Conservation (phyloP, 2,888 invertebrate genomes). For the Odontocerum albicorne region DNA sequence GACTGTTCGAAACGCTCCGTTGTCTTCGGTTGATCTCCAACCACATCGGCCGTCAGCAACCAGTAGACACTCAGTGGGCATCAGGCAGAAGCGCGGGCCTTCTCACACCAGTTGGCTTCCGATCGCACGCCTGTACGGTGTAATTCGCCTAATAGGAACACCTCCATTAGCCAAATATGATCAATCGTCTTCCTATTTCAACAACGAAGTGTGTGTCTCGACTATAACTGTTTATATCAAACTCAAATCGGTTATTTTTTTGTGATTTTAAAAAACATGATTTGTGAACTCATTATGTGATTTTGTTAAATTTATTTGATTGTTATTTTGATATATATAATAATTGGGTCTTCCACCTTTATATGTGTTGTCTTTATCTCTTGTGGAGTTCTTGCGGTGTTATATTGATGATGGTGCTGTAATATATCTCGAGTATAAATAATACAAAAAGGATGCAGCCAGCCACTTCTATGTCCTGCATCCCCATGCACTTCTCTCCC, state of each 20-base stretch:
- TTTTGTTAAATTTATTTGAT: too few relatives aligned
- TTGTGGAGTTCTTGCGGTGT: too few relatives aligned
- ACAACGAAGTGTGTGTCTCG: neutral
- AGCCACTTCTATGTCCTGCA: constrained; percentile 55
- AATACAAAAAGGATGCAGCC: constrained; percentile 25
- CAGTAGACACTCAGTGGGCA: too few relatives aligned
- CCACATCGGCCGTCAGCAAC: neutral
- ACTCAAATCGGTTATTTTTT: too few relatives aligned
- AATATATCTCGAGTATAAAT: neutral
- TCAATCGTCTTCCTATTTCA: neutral
- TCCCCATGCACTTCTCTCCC: constrained; percentile 53
- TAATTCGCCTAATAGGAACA: neutral
- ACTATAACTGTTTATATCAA: neutral
- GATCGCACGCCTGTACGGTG: constrained; percentile 6
- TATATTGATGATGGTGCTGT: neutral
- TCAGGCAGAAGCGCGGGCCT: too few relatives aligned
- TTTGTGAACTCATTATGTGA: too few relatives aligned
- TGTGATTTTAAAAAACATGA: too few relatives aligned
- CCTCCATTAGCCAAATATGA: too few relatives aligned
- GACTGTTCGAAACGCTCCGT: constrained; percentile 7
- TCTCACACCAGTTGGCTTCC: neutral
- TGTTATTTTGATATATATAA: too few relatives aligned
- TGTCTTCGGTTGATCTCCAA: constrained; percentile 2
- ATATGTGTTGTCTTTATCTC: too few relatives aligned
- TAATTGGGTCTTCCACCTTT: too few relatives aligned